Base-by-base conservation (phyloP, 2,797 vertebrate genomes). In the Tamandua tetradactyla region DNA sequence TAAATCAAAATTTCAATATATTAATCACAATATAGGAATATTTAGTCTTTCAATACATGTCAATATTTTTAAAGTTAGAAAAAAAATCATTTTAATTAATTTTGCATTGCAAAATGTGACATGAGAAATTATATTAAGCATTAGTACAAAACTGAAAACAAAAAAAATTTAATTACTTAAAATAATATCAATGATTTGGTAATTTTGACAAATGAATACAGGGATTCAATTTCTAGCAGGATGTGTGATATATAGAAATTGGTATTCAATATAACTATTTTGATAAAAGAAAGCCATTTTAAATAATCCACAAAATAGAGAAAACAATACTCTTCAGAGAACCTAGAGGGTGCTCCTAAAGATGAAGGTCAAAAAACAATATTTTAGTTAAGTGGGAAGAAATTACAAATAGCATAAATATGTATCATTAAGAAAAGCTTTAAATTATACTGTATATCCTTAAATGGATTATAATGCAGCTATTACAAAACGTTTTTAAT, bases 101-200 rank as follows among this genome's bases (percentile, higher is more conserved):
- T 80, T 87, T 92, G 22, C 59, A 95, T 87, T 80, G 87, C 47
- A 88, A 15, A 94, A 69, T 37, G 30, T 57, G 40, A 93, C 91
- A 82, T 61, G 37, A 37, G 15, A 93, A 95, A 87, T 88, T 57
- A 95, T 82, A 44, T 69, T 72, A 93, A 80, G 7, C 18, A 92
- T 69, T 83, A 87, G 62, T n/a, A 82, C 83, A 83, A 97, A 85
- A 75, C 12, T 76, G 30, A 92, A 93, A 68, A 87, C 81, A 95
- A 4, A 90, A 93, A 47, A 92, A 85, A 84, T 52, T 7, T 62
- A 91, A 87, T 32, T 68, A 89, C 12, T 40, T 40, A 6, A 57
- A 57, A 35, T 71, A 76, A 47, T 57, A 74, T n/a, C 83, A 83
- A 94, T 55, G 80, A 68, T 89, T 42, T 68, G 25, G 30, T 84